phyloP scores from a whole-genome alignment of 2,113 vertebrate genomes.

The Passer domesticus region DNA sequence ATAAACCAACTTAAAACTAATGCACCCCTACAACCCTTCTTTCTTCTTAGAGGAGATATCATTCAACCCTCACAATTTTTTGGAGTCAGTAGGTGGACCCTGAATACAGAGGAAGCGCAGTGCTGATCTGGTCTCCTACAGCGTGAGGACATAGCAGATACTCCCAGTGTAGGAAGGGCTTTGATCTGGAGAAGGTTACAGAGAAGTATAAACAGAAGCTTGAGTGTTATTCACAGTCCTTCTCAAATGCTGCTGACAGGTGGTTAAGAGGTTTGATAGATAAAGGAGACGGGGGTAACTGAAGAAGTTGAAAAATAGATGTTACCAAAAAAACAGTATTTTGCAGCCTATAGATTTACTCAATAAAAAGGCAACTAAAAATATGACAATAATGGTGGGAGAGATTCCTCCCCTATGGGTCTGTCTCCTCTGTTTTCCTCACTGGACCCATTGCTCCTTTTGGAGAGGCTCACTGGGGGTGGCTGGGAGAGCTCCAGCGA shows the following conservation, averaged over 20 bases:
- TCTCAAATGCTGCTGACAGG: background rate
- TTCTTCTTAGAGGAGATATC: background rate
- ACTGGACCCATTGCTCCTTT: background rate
- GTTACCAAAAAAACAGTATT: background rate
- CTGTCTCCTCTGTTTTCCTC: background rate
- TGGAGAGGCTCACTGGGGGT: background rate
- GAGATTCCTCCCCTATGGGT: background rate
- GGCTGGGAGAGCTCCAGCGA: background rate
- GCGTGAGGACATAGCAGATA: background rate
- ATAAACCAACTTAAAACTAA: too few species aligned
- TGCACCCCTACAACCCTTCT: too few species aligned
- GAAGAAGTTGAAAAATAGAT: background rate
- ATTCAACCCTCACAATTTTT: background rate
- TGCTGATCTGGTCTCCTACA: background rate
- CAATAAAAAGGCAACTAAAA: background rate
- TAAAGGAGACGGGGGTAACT: background rate
- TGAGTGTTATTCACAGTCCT: background rate
- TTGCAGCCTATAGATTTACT: background rate
- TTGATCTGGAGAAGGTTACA: background rate
- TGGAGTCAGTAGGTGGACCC: background rate
- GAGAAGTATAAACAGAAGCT: background rate
- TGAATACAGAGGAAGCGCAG: background rate
- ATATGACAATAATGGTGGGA: background rate
- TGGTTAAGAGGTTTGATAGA: background rate
- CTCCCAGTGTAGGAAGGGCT: background rate